Evolutionary conservation across 2,113 vertebrate genomes (phyloP), one percentile per base, ranked within the genome.

Genomic region (Malurus cyaneus): DNA sequence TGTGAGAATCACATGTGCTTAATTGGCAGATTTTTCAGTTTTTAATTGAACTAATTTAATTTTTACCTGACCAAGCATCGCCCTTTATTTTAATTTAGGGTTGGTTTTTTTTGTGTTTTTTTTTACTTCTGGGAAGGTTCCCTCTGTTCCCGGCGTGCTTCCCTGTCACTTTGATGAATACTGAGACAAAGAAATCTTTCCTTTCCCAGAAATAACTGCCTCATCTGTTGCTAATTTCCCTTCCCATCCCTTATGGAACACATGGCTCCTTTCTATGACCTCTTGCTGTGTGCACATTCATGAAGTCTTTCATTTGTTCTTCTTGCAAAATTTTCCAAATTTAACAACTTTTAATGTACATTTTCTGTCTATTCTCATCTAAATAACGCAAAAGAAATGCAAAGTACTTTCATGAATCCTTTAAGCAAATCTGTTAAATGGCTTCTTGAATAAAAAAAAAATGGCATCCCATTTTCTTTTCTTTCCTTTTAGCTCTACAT

Each of bases 151-250:
- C 41, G 1, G 42, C 18, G 0, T 21, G 39, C 49, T 89, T 91
- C 78, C 84, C 66, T 86, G 79, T 86, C 76, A 79, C 72, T 84
- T 53, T 80, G 42, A 91, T 90, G 60, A 94, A 82, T 34, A 80
- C 44, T 36, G 66, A 94, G 69, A 96, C 85, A 90, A 94, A 94
- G 87, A 94, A 94, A 87, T 60, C 31, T 69, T 83, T 69, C 71
- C 56, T 81, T 93, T 94, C 89, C 74, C 85, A 94, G 54, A 89
- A 93, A 59, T 36, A 76, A 76, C 56, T 59, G 34, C 57, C 69
- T 95, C 86, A 88, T 87, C 87, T 93, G 81, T 84, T 94, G 74
- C 69, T 84, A 66, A 84, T 82, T 92, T 57, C 67, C 61, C 46
- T 57, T 66, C 73, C 64, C n/a, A 31, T 31, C 36, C 34, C 57